Base-by-base conservation (phyloP, 2,797 vertebrate genomes). In the Sebastes variabilis region DNA sequence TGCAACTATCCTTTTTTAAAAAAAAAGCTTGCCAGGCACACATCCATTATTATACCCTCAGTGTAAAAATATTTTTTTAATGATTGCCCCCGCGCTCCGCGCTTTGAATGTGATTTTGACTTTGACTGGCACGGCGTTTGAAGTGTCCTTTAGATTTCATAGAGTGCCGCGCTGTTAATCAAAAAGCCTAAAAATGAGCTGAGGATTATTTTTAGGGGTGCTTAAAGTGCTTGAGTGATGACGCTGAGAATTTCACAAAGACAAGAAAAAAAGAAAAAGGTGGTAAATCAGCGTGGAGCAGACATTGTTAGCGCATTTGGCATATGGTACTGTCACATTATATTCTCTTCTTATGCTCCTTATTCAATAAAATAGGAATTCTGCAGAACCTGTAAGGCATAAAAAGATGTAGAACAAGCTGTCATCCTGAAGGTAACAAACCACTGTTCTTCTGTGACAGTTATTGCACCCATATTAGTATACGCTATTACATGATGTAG, bases 91-190 rank as follows among this genome's bases (percentile, higher is more conserved):
- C 8, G 0, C 13, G 3, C 73, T 70, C 38, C 2, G n/a, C 1
- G 32, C 74, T 72, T 65, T 67, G 61, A 75, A 80, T 79, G 75
- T 52, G 34, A 56, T 83, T 86, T 69, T 82, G 72, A 87, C 58
- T 74, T 79, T 87, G 85, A 88, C 70, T 84, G 79, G 54, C 77
- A 22, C 3, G 5, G 20, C 8, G 12, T 79, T 84, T 86, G 65
- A 87, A 86, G 87, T 81, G 77, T 81, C 64, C 70, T 87, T 86
- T 72, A 66, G 61, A 84, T 80, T 82, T 82, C 56, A 72, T 1
- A 68, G 67, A 76, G 69, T 56, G 62, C 74, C 16, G 8, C 27
- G 56, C 65, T 61, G 36, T 71, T 78, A 87, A 85, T 76, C 60
- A 46, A 80, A 82, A 85, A 62, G 61, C 55, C 55, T 67, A 78